Evolutionary conservation across 2,888 invertebrate genomes (phyloP).

Genomic region (Acrobasis consociella): DNA sequence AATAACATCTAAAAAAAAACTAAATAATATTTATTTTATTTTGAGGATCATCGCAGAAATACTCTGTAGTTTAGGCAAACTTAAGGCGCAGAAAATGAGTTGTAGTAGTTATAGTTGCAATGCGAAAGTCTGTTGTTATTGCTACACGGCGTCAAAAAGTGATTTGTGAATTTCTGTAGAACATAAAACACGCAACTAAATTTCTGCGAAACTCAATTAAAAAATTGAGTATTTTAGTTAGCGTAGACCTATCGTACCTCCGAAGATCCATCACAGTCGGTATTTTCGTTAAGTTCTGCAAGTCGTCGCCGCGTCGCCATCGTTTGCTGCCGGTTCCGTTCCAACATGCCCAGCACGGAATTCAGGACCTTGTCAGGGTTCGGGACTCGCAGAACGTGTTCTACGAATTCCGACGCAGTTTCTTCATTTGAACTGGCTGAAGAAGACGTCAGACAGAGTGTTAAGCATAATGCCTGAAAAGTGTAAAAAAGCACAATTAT

Average conservation of each 20-base stretch:
- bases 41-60: too few relatives aligned
- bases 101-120: too few relatives aligned
- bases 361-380: constrained; percentile 67
- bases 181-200: too few relatives aligned
- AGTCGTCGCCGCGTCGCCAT: constrained; percentile 39
- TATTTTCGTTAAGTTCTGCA: constrained; percentile 39
- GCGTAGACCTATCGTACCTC: constrained; percentile 41
- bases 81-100: too few relatives aligned
- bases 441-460: constrained; percentile 48
- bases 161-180: too few relatives aligned
- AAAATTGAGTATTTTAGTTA: too few relatives aligned
- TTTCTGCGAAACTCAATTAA: neutral
- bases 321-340: constrained; percentile 51
- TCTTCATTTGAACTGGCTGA: constrained; percentile 52
- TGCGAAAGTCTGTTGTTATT: too few relatives aligned
- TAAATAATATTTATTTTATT: too few relatives aligned
- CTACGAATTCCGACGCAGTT: constrained; percentile 56
- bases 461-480: constrained; percentile 49
- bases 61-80: too few relatives aligned
- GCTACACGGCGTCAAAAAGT: too few relatives aligned
- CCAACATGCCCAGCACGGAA: constrained; percentile 61
- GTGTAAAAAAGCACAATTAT: too few relatives aligned
- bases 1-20: too few relatives aligned
- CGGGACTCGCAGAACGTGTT: constrained; percentile 61
- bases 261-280: constrained; percentile 51